Evolutionary conservation across 1,140 invertebrate species (phyloP), one percentile per base, ranked within the genome.

Genomic region (Ridgeia piscesae): DNA sequence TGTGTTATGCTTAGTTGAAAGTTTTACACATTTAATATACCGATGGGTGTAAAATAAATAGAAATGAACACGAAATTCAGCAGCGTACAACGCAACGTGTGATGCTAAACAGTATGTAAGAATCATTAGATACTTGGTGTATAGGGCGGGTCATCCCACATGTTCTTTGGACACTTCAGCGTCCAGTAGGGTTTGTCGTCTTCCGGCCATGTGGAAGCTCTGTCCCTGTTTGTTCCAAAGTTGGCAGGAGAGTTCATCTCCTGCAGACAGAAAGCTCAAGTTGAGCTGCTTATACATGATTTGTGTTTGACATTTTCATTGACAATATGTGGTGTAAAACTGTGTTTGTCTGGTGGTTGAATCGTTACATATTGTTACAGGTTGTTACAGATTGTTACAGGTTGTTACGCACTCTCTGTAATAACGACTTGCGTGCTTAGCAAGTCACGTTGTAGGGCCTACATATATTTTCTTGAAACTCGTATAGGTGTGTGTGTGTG

Each of bases 181-280:
- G 34, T 91, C 91, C 58, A 77, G 58, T 77, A 77, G 14, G 58
- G 58, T 77, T 77, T 77, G 58, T 77, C 58, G 58, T 92, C 93
- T 33, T 34, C 42, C 34, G 93, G 93, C 93, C 93, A 93, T 33
- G 92, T 93, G 21, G 58, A 92, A 35, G 93, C 92, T 88, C 48
- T 77, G 77, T 92, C 92, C 27, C 93, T 92, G 89, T 93, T 93
- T 91, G 92, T 91, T 58, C 92, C 92, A 95, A 98, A 98, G 95
- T 98, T 98, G 0, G 97, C 97, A 9, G 97, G 97, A 94, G 98
- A 98, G 95, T 98, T 98, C 98, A 98, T 96, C 93, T 96, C 95
- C 94, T 95, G 35, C 11, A 77, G 11, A 77, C 17, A 77, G 6
- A 21, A 77, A 8, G 58, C 4, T 77, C 2, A 27, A 14, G 58